A percentile compares a stretch with the other conserved stretches of the same genome.
phyloP scores from a whole-genome alignment of 2,888 invertebrate species.

The Fragum whitleyi region DNA sequence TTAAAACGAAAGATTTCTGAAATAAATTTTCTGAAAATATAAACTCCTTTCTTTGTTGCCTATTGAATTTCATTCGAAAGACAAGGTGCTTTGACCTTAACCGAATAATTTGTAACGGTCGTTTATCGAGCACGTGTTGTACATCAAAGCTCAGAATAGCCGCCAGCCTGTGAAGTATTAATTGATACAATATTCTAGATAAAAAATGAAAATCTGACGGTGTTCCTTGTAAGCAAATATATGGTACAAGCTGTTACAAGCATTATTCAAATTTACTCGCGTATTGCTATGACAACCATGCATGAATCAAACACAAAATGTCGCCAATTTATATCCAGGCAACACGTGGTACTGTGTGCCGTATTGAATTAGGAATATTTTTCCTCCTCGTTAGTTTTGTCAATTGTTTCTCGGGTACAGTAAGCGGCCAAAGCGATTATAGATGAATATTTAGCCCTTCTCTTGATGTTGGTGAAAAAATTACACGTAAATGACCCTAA shows the following conservation, averaged over 20 bases:
- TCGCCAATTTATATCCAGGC: background rate
- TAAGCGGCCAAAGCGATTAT: no score
- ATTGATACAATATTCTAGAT: no score
- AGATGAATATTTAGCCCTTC: no score
- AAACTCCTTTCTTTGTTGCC: no score
- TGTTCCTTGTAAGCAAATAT: background rate
- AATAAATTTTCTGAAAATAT: no score
- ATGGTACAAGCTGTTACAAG: slow-evolving; percentile 9
- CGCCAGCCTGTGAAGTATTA: background rate
- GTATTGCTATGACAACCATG: slow-evolving; percentile 18
- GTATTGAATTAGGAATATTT: background rate
- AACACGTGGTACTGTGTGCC: background rate
- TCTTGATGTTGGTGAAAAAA: no score
- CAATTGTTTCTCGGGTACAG: background rate
- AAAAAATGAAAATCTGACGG: no score
- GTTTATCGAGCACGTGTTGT: background rate
- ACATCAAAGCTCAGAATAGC: background rate
- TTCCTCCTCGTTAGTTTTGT: background rate
- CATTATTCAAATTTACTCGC: slow-evolving; percentile 23
- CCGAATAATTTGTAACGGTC: no score
- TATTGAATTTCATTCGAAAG: no score
- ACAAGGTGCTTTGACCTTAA: no score
- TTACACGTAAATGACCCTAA: no score
- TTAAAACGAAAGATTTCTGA: no score
- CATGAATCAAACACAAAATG: slow-evolving; percentile 24